Base-by-base conservation (phyloP, 2,113 vertebrate genomes). In the Callopanchax toddi region DNA sequence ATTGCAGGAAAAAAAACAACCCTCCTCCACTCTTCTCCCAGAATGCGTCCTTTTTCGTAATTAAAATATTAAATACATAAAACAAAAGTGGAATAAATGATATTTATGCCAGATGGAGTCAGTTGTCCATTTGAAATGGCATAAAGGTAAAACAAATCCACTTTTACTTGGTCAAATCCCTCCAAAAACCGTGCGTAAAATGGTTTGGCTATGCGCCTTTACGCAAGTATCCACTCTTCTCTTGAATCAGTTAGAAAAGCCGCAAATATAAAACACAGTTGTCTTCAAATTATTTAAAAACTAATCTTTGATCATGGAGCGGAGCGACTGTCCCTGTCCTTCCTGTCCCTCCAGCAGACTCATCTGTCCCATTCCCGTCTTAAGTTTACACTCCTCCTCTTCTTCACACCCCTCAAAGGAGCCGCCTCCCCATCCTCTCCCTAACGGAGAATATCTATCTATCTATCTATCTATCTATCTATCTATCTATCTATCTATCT, bases 161-260 rank as follows among this genome's bases (percentile, higher is more conserved):
- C 26, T 39, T 26, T 5, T 36, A 29, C n/a, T 40, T 2, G 16
- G 1, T 15, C 20, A 75, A 71, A 67, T 42, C 22, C 44, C 55
- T 48, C 3, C 4, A 36, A 45, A 54, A 50, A 58, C 29, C 16
- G 59, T 78, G 81, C 81, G 86, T 81, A 83, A 89, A 78, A 61
- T 26, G 36, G 13, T 42, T 68, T 76, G 68, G 48, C 55, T 16
- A 10, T 18, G 52, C 15, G 48, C 11, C 44, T 89, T 83, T 74
- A 76, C 74, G 78, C 79, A 75, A 45, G n/a, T n/a, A n/a, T n/a
- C n/a, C n/a, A n/a, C n/a, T n/a, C n/a, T n/a, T n/a, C n/a, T n/a
- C n/a, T n/a, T n/a, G n/a, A n/a, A n/a, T n/a, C n/a, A n/a, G n/a
- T n/a, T n/a, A 49, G 48, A 48, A 29, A 36, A 16, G 16, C 50